A percentile compares a stretch with the other conserved stretches of the same genome.
phyloP scores from a whole-genome alignment of 2,888 invertebrate species.

The Neocrepidodera transversa region DNA sequence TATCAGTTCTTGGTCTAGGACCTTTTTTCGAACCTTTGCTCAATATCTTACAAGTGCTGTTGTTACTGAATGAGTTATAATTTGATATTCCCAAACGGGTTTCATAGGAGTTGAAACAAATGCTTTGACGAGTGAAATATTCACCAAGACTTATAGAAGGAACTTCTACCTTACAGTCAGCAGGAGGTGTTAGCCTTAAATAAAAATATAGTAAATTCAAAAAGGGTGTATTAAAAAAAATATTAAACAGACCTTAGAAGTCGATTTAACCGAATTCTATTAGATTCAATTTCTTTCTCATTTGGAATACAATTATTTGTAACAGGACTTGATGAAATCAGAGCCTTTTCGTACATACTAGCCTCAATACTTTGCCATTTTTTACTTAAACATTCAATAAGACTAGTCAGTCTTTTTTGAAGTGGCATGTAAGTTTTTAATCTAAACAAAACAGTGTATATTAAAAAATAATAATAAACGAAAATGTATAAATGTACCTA shows the following conservation, averaged over 20 bases:
- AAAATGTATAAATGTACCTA: conserved; percentile 55
- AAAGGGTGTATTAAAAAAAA: too few species aligned
- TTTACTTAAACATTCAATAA: conserved; percentile 75
- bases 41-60: conserved; percentile 29
- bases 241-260: conserved; percentile 50
- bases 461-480: neutral
- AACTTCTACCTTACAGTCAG: conserved; percentile 71
- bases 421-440: conserved; percentile 72
- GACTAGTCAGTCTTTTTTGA: conserved; percentile 73
- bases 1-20: conserved; percentile 37
- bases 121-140: conserved; percentile 77
- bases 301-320: conserved; percentile 47
- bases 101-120: conserved; percentile 79
- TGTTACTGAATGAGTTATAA: conserved; percentile 29
- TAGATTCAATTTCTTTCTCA: conserved; percentile 43
- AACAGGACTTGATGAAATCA: conserved; percentile 45
- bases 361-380: conserved; percentile 73
- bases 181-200: conserved; percentile 62
- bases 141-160: conserved; percentile 79
- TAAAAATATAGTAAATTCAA: neutral
- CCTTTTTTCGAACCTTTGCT: conserved; percentile 37
- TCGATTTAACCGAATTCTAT: conserved; percentile 43
- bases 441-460: conserved; percentile 1
- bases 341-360: conserved; percentile 51
- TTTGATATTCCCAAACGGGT: conserved; percentile 70